Conservation (phyloP, 2,113 vertebrate species). For the Rhea americana region DNA sequence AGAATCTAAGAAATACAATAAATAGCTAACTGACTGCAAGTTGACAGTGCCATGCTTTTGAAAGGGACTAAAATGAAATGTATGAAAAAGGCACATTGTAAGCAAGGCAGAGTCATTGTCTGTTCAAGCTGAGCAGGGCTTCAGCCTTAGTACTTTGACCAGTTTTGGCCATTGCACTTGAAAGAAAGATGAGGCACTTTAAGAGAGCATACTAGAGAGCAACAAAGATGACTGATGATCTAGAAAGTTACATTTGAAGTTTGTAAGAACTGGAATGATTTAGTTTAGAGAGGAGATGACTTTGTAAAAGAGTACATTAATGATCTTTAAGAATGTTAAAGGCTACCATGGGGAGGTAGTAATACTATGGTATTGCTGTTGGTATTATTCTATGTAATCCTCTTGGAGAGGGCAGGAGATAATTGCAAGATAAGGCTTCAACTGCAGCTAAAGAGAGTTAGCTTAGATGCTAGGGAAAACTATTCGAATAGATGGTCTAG, state of each 20-base stretch:
- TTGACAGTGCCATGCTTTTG: not conserved
- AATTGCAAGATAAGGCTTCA: not conserved
- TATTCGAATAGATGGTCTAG: not conserved
- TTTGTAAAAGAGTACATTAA: not conserved
- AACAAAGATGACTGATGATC: not conserved
- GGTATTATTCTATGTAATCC: not conserved
- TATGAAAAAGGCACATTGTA: not conserved
- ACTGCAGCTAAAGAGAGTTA: not conserved
- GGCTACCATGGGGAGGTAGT: not conserved
- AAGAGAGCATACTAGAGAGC: not conserved
- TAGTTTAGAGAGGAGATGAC: not conserved
- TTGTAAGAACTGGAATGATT: not conserved
- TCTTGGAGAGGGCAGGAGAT: not conserved
- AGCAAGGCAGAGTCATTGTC: not conserved
- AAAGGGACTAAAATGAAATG: not conserved
- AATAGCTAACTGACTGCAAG: not conserved
- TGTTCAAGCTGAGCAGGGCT: not conserved
- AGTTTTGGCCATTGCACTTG: not conserved
- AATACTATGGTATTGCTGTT: no score
- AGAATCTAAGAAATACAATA: not conserved
- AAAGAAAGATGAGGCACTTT: not conserved
- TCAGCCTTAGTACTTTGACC: not conserved
- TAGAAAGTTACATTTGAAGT: not conserved
- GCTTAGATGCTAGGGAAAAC: not conserved
- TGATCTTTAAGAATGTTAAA: not conserved